phyloP scores from a whole-genome alignment of 2,888 invertebrate species.

The Cosmopolites sordidus region DNA sequence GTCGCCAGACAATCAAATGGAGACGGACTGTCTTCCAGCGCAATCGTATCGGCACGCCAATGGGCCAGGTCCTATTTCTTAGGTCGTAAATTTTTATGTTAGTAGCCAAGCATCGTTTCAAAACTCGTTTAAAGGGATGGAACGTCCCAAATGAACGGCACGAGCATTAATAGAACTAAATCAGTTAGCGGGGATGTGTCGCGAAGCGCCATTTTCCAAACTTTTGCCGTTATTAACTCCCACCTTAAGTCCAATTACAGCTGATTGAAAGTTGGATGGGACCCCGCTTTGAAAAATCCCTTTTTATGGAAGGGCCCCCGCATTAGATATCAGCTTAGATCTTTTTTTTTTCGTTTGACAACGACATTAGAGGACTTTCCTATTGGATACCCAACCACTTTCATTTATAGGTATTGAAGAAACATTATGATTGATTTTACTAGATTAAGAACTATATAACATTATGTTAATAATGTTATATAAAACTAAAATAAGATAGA shows the following conservation, averaged over 20 bases:
- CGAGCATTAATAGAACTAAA: conserved; percentile 12
- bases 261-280: conserved; percentile 1
- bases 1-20: no score
- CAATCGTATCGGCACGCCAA: conserved; percentile 3
- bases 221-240: conserved; percentile 5
- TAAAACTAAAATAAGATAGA: no score
- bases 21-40: no score
- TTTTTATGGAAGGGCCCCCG: background rate
- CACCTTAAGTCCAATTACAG: conserved; percentile 1
- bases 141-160: conserved; percentile 10
- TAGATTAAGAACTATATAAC: no score
- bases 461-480: no score
- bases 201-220: background rate
- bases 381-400: no score
- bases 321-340: no score
- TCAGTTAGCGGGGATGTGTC: conserved; percentile 5
- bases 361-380: no score
- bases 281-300: background rate
- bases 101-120: conserved; percentile 8
- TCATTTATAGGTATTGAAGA: no score
- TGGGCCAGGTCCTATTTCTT: conserved; percentile 3
- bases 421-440: no score
- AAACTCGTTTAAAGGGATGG: conserved; percentile 4
- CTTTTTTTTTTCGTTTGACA: no score
- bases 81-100: conserved; percentile 14